Conservation (phyloP, 2,888 invertebrate species). For the Caradrina kadenii region DNA sequence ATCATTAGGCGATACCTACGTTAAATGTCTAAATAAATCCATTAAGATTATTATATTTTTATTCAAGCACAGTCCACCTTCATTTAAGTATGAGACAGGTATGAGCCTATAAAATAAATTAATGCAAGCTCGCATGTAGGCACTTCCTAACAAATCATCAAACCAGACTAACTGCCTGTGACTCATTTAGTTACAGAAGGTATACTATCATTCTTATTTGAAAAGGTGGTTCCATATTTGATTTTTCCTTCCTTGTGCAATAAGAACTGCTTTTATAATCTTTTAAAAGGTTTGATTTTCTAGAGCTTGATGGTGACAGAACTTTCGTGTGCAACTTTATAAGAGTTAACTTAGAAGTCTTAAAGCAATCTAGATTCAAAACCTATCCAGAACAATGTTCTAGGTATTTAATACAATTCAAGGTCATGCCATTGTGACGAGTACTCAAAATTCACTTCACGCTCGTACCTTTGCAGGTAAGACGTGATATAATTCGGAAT, state of each 20-base stretch:
- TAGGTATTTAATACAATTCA: conserved; percentile 7
- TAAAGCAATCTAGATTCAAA: neutral
- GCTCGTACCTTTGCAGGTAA: conserved; percentile 14
- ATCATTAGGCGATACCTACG: too few relatives aligned
- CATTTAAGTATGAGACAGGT: neutral
- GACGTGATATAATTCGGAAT: conserved; percentile 46
- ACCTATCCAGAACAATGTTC: too few relatives aligned
- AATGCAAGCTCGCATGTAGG: neutral
- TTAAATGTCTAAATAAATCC: too few relatives aligned
- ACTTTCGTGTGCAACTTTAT: neutral
- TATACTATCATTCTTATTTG: neutral
- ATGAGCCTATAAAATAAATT: neutral
- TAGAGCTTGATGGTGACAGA: neutral
- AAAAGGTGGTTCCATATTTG: neutral
- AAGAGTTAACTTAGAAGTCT: neutral
- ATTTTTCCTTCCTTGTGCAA: conserved; percentile 7
- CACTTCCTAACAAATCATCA: neutral
- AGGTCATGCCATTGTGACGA: conserved; percentile 29
- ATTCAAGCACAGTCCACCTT: neutral
- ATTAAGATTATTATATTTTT: too few relatives aligned
- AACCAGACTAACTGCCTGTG: conserved; percentile 3
- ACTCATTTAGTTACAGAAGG: conserved; percentile 25
- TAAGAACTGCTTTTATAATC: neutral
- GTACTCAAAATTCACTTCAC: conserved; percentile 34
- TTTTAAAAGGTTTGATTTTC: too few relatives aligned